These are phyloP conservation scores for Cynoglossus semilaevis DNA, from an alignment of 2,113 vertebrate species.

Conservation along the genomic window DNA sequence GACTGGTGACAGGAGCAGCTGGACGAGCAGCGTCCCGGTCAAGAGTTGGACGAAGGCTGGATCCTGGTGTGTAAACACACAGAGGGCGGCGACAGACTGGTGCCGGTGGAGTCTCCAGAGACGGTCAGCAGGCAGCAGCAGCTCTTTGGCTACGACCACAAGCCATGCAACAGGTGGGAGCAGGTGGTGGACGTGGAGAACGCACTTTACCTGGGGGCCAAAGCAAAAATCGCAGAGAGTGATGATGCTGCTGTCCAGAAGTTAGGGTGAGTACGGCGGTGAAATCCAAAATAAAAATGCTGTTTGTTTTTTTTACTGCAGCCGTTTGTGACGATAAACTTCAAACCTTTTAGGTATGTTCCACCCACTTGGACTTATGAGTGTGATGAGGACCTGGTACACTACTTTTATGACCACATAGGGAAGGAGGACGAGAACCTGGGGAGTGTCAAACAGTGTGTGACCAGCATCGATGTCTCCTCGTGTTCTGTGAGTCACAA, in stretches of 20 bases:
- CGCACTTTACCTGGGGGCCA: constrained; percentile 83
- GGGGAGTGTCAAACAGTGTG: constrained; percentile 93
- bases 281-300: neutral
- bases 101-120: constrained; percentile 89
- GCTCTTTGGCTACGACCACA: constrained; percentile 91
- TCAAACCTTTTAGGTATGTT: constrained; percentile 76
- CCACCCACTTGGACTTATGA: constrained; percentile 94
- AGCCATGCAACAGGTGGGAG: constrained; percentile 91
- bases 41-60: constrained; percentile 91
- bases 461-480: constrained; percentile 95
- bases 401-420: constrained; percentile 92
- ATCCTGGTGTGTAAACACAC: constrained; percentile 90
- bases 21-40: constrained; percentile 83
- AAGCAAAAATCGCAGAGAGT: constrained; percentile 80
- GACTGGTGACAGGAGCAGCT: constrained; percentile 84
- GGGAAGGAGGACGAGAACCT: constrained; percentile 96
- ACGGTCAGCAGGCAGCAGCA: constrained; percentile 88
- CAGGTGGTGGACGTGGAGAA: constrained; percentile 92
- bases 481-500: constrained; percentile 83
- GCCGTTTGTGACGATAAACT: neutral
- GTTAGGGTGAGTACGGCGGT: constrained; percentile 80
- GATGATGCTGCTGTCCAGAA: constrained; percentile 86
- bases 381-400: constrained; percentile 95
- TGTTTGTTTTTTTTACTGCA: neutral
- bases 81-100: constrained; percentile 89